These are phyloP conservation scores for Meleagris gallopavo DNA, from an alignment of 2,113 vertebrate species.

Conservation along the genomic window DNA sequence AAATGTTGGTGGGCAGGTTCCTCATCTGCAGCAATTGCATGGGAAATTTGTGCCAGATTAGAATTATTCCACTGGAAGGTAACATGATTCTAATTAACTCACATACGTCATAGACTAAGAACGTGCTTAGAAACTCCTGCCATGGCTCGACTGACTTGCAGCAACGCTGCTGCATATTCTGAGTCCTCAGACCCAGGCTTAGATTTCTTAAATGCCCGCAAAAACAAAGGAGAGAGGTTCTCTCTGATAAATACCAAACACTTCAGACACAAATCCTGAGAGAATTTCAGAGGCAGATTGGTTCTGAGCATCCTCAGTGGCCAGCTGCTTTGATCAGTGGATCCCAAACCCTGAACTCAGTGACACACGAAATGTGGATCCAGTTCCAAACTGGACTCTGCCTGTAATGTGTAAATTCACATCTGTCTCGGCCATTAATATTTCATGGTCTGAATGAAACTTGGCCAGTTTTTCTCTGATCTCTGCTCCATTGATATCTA, in stretches of 20 bases:
- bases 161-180: neutral
- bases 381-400: neutral
- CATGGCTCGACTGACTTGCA: conserved; percentile 36
- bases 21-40: neutral
- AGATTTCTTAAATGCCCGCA: neutral
- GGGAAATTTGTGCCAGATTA: conserved; percentile 13
- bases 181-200: neutral
- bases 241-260: neutral
- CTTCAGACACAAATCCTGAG: neutral
- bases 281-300: neutral
- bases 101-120: conserved; percentile 5
- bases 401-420: conserved; percentile 37
- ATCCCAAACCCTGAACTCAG: conserved; percentile 7
- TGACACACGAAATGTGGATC: neutral
- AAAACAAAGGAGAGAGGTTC: neutral
- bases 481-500: neutral
- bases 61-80: neutral
- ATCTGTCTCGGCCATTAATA: conserved; percentile 1
- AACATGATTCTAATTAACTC: conserved; percentile 41
- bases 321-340: conserved; percentile 3
- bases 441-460: neutral
- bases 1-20: neutral
- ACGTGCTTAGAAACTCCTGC: conserved; percentile 19
- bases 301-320: neutral
- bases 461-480: neutral